Evolutionary conservation across 1,140 invertebrate species (phyloP).

Genomic region (Stegodyphus mimosarum): DNA sequence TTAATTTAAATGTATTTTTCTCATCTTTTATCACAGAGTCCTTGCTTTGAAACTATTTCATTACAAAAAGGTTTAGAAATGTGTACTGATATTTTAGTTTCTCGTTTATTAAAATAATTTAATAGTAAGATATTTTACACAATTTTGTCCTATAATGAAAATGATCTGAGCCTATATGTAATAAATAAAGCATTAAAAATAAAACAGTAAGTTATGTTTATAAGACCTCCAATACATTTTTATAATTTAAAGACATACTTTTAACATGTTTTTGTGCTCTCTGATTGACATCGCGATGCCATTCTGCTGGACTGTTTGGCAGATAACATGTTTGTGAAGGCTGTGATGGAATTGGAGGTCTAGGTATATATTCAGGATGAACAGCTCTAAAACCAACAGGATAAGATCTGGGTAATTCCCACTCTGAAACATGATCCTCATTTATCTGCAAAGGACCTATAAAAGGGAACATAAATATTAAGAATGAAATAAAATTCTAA

Average conservation of each 20-base stretch:
- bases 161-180: too few species aligned
- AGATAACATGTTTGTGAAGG: conserved; percentile 49
- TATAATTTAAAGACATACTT: conserved; percentile 29
- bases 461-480: conserved; percentile 3
- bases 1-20: too few species aligned
- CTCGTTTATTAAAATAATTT: too few species aligned
- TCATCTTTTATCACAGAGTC: too few species aligned
- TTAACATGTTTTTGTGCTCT: conserved; percentile 41
- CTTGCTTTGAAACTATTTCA: too few species aligned
- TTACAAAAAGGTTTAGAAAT: too few species aligned
- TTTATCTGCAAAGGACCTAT: conserved; percentile 53
- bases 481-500: background rate
- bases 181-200: too few species aligned
- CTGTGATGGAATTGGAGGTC: conserved; percentile 42
- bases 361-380: conserved; percentile 56
- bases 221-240: background rate
- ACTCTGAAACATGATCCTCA: conserved; percentile 53
- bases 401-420: conserved; percentile 52
- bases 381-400: conserved; percentile 50
- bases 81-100: too few species aligned
- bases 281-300: conserved; percentile 31
- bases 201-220: too few species aligned
- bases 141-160: too few species aligned
- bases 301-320: conserved; percentile 34
- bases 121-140: too few species aligned